Conservation (phyloP, 2,797 vertebrate genomes). For the Podarcis siculus region DNA sequence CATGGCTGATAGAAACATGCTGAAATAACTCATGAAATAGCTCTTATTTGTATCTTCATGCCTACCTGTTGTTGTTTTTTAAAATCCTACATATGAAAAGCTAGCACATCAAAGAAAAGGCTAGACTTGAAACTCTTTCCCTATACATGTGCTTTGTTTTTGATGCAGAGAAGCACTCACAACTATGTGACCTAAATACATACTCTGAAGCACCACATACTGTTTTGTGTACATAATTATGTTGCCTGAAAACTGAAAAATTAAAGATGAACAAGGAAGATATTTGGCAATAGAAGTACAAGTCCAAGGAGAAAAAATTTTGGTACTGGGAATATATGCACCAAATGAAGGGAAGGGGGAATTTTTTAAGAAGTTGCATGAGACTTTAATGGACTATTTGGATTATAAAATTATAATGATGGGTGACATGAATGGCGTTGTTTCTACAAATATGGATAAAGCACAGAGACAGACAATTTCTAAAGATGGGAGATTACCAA, state of each 20-base stretch:
- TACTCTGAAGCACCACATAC: neutral
- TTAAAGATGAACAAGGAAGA: no score
- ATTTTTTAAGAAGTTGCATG: no score
- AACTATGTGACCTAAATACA: constrained; percentile 3
- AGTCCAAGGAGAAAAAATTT: no score
- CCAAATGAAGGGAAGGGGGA: no score
- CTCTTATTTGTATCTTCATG: neutral
- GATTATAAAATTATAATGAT: no score
- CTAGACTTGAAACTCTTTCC: neutral
- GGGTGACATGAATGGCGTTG: no score
- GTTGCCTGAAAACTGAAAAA: neutral
- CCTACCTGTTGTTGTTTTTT: neutral
- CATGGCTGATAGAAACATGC: neutral
- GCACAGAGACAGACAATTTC: no score
- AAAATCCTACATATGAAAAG: neutral
- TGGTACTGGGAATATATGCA: no score
- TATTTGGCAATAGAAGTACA: no score
- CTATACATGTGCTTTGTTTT: neutral
- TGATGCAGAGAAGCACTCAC: neutral
- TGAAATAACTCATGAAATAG: neutral
- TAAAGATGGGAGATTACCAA: no score
- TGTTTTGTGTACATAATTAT: neutral
- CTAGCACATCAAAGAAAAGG: neutral
- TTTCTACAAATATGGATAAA: no score
- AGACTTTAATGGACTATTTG: no score